phyloP scores from a whole-genome alignment of 1,140 invertebrate genomes.

The Latrodectus geometricus region DNA sequence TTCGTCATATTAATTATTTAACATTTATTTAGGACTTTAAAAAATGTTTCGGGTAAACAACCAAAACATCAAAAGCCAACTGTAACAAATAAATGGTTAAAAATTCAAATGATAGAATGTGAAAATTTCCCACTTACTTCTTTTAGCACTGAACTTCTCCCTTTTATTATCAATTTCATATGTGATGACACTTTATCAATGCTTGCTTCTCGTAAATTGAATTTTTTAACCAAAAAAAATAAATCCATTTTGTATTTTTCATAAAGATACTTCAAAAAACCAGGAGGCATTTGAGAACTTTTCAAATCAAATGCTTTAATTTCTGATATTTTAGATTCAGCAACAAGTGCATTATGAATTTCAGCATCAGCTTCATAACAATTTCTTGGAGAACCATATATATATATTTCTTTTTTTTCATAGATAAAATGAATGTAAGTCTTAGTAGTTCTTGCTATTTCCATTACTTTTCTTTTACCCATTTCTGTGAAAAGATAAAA shows the following conservation, averaged over 20 bases:
- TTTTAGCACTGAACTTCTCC: too few species aligned
- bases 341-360: not conserved
- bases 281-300: constrained; percentile 6
- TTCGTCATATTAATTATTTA: too few species aligned
- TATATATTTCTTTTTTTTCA: constrained; percentile 10
- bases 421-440: constrained; percentile 9
- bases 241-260: constrained; percentile 38
- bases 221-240: constrained; percentile 15
- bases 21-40: too few species aligned
- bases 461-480: not conserved
- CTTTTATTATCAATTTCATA: too few species aligned
- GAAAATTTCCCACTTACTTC: too few species aligned
- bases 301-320: constrained; percentile 15
- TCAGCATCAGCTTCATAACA: constrained; percentile 20
- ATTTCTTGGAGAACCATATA: constrained; percentile 17
- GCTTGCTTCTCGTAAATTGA: constrained; percentile 5
- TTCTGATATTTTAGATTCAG: not conserved
- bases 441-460: constrained; percentile 6
- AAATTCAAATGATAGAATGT: too few species aligned
- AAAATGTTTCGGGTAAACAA: too few species aligned
- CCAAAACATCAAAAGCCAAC: too few species aligned
- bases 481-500: constrained; percentile 4
- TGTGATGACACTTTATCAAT: too few species aligned
- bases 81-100: too few species aligned
- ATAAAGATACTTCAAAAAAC: constrained; percentile 45